phyloP scores from a whole-genome alignment of 2,888 invertebrate genomes.

The Drosophila parthenogenetica region DNA sequence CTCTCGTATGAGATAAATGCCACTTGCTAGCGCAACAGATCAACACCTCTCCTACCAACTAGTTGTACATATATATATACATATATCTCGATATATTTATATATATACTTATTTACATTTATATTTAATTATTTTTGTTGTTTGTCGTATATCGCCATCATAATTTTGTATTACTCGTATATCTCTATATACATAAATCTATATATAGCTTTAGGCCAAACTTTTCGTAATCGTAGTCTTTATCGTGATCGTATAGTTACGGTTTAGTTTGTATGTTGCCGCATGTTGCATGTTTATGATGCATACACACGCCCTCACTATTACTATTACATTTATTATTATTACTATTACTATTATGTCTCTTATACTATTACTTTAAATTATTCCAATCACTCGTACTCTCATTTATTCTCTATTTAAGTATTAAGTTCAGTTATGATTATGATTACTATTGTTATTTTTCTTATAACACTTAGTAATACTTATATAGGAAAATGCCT shows the following conservation, averaged over 20 bases:
- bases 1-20: constrained; percentile 40
- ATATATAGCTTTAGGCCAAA: constrained; percentile 63
- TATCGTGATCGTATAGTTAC: constrained; percentile 38
- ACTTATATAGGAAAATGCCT: constrained; percentile 72
- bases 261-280: constrained; percentile 71
- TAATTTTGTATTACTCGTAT: constrained; percentile 46
- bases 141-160: constrained; percentile 56
- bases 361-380: constrained; percentile 40
- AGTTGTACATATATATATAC: constrained; percentile 40
- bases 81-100: constrained; percentile 14
- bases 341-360: constrained; percentile 50
- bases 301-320: constrained; percentile 59
- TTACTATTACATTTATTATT: constrained; percentile 40
- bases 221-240: constrained; percentile 53
- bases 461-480: constrained; percentile 38
- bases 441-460: constrained; percentile 26
- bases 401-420: constrained; percentile 39
- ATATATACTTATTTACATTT: constrained; percentile 21
- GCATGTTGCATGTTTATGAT: constrained; percentile 82
- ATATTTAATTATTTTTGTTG: constrained; percentile 48
- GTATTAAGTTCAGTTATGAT: constrained; percentile 44
- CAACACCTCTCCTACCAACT: constrained; percentile 85
- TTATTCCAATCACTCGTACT: constrained; percentile 7
- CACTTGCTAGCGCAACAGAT: constrained; percentile 82
- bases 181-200: constrained; percentile 40